Conservation (phyloP, 2,113 vertebrate species). For the Rhabdornis inornatus region DNA sequence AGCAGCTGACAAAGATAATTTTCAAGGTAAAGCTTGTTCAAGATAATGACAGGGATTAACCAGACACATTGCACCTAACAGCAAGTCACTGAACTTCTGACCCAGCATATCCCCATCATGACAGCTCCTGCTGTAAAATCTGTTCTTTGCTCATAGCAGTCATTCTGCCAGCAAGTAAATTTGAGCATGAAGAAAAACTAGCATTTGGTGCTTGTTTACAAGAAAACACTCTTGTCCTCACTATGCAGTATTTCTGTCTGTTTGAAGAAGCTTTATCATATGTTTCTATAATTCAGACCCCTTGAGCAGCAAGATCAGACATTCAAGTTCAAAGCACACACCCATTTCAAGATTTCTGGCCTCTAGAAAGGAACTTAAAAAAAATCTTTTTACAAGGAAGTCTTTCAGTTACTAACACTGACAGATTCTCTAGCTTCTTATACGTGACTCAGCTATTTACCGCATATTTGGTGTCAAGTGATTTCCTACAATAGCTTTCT, state of each 20-base stretch:
- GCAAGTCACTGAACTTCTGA: background rate
- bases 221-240: background rate
- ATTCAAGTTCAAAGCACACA: background rate
- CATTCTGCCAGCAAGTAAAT: background rate
- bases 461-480: background rate
- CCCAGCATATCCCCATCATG: background rate
- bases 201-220: background rate
- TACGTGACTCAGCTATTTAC: background rate
- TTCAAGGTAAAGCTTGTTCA: background rate
- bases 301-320: background rate
- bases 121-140: background rate
- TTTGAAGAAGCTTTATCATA: background rate
- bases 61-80: background rate
- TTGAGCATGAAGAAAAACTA: background rate
- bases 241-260: background rate
- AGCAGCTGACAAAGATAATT: background rate
- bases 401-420: background rate
- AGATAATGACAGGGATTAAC: background rate
- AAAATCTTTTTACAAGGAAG: background rate
- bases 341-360: background rate
- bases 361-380: background rate
- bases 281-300: background rate
- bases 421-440: background rate
- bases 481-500: background rate
- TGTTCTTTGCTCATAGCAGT: background rate